A percentile compares a stretch with the other conserved stretches of the same genome.
These are phyloP conservation scores for Brachionus calyciflorus DNA, from an alignment of 1,140 invertebrate genomes.

Conservation along the genomic window DNA sequence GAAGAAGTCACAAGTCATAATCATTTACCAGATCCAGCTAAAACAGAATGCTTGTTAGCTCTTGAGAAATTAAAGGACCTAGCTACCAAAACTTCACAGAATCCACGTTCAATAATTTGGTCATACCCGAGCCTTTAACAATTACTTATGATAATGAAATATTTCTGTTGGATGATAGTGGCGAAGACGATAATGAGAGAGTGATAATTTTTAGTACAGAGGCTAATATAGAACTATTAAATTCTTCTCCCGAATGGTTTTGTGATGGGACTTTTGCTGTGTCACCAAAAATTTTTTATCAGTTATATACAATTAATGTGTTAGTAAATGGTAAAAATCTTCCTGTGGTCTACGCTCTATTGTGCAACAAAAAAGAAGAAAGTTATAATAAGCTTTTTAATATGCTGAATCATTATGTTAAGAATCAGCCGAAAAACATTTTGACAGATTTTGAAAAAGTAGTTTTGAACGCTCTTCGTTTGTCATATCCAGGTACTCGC, in stretches of 20 bases:
- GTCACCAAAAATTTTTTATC: background rate
- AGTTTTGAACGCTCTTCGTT: no score
- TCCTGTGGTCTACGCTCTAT: no score
- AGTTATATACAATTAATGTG: background rate
- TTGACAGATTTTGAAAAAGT: no score
- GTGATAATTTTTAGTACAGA: background rate
- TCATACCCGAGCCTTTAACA: background rate
- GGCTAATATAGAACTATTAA: background rate
- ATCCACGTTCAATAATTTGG: constrained; percentile 3
- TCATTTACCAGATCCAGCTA: background rate
- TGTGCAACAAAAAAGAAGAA: no score
- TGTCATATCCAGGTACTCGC: no score
- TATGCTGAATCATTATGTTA: no score
- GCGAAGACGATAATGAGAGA: background rate
- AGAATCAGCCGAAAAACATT: no score
- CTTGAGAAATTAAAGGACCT: background rate
- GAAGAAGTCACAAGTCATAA: background rate
- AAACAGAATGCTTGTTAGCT: background rate
- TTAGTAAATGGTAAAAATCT: background rate
- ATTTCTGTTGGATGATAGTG: background rate
- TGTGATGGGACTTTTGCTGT: background rate
- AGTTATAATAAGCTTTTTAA: no score
- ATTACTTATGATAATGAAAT: background rate
- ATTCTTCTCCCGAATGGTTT: background rate
- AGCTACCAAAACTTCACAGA: background rate